Evolutionary conservation across 2,888 invertebrate species (phyloP), one percentile per base, ranked within the genome.

Genomic region (Drosophila ezoana): DNA sequence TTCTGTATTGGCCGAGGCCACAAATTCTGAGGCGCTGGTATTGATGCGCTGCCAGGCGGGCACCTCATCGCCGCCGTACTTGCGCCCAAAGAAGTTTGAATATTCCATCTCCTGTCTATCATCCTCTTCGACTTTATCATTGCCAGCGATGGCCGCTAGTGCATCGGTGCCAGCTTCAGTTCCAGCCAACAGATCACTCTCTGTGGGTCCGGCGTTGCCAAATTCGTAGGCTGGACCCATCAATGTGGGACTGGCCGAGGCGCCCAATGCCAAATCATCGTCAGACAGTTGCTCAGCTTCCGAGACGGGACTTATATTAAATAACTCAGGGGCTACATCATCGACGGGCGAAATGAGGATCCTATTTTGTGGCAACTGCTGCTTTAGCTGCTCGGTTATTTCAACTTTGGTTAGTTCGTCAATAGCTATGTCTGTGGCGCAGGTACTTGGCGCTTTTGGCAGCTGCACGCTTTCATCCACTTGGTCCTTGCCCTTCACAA

Each of bases 241-340:
- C 14, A 71, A 47, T 0, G 92, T 92, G 14, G 92, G 93, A 80
- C 93, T 92, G 3, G 92, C 93, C 2, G 93, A 93, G 33, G 92
- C 93, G 9, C 93, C 93, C 6, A 93, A 68, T 4, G 90, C 92
- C 37, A 93, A 80, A 67, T 93, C 92, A 68, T 92, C 92, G 47
- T 92, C 92, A 1, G 91, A 91, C 16, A 91, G 72, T 3, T 66
- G 87, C 53, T 91, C 91, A 4, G 85, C 81, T 65, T 91, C 92
- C 8, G 91, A 91, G 52, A 90, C 86, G 38, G 91, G 91, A 67
- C 90, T 91, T 28, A 91, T 59, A 72, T 90, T 89, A 41, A 90
- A 81, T 10, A 91, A 76, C 58, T 90, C 89, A 2, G 86, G 64
- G 5, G 72, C 79, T 2, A 76, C 59, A 64, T 79, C 71, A 18